Evolutionary conservation across 2,113 vertebrate species (phyloP).

Genomic region (Embiotoca jacksoni): DNA sequence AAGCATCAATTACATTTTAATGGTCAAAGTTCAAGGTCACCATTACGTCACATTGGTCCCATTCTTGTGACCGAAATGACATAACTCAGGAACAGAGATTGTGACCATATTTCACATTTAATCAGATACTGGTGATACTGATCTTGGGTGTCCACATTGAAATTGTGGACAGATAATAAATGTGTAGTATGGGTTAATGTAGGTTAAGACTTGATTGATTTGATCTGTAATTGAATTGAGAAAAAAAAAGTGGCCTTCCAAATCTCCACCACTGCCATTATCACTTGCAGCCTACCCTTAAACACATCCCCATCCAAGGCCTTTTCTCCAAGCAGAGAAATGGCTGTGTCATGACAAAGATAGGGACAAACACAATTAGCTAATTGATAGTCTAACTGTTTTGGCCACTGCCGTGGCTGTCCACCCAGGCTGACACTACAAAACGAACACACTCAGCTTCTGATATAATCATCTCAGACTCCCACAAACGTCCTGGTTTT

Average conservation of each 20-base stretch:
- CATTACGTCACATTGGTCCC: too few species aligned
- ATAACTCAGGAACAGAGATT: too few species aligned
- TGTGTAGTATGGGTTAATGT: too few species aligned
- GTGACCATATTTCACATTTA: too few species aligned
- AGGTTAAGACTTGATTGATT: background rate
- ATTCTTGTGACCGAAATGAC: too few species aligned
- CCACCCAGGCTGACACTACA: slow-evolving; percentile 54
- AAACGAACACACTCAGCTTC: slow-evolving; percentile 22
- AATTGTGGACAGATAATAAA: too few species aligned
- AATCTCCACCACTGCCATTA: slow-evolving; percentile 31
- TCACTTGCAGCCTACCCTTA: slow-evolving; percentile 3
- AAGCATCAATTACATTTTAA: too few species aligned
- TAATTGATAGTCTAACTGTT: slow-evolving; percentile 70
- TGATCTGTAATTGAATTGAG: background rate
- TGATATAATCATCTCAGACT: slow-evolving; percentile 7
- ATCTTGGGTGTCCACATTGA: too few species aligned
- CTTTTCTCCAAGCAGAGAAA: slow-evolving; percentile 35
- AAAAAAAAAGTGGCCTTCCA: slow-evolving; percentile 2
- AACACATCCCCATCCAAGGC: slow-evolving; percentile 27
- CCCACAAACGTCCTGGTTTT: background rate
- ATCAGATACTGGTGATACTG: too few species aligned
- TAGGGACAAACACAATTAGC: slow-evolving; percentile 71
- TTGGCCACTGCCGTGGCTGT: slow-evolving; percentile 29
- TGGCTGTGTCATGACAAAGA: slow-evolving; percentile 64
- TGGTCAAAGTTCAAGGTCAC: too few species aligned